phyloP scores from a whole-genome alignment of 2,113 vertebrate genomes.

The Plotosus lineatus region DNA sequence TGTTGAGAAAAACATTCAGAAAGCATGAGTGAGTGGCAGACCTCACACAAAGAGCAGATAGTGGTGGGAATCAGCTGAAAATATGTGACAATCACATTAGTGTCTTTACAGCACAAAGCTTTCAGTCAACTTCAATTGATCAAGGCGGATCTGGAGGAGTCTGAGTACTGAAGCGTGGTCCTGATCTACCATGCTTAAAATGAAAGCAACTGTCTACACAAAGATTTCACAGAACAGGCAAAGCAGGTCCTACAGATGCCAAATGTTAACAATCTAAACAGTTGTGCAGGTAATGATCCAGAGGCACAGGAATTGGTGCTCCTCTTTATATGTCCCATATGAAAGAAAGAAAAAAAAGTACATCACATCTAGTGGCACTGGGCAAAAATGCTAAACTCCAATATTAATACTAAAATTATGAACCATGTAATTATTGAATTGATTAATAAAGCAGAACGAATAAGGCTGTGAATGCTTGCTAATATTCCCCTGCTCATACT shows the following conservation, averaged over 20 bases:
- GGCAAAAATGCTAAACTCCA: background rate
- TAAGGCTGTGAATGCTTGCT: background rate
- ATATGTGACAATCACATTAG: constrained; percentile 77
- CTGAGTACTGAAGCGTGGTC: constrained; percentile 62
- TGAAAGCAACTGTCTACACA: constrained; percentile 74
- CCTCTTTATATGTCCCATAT: background rate
- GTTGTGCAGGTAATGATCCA: constrained; percentile 14
- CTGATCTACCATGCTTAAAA: constrained; percentile 71
- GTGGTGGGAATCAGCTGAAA: constrained; percentile 74
- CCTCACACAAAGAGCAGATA: constrained; percentile 73
- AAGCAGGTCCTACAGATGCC: constrained; percentile 66
- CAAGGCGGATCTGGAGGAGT: constrained; percentile 69
- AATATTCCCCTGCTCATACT: constrained; percentile 68
- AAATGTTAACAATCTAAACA: constrained; percentile 56
- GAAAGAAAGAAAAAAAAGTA: background rate
- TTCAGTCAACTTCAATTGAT: constrained; percentile 73
- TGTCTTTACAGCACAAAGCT: constrained; percentile 75
- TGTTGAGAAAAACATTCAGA: constrained; percentile 72
- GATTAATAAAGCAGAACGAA: background rate
- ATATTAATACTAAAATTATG: constrained; percentile 57
- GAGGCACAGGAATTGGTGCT: background rate
- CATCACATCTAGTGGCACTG: background rate
- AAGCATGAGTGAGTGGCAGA: constrained; percentile 65
- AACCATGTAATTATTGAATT: constrained; percentile 57
- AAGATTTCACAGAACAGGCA: constrained; percentile 73